These are phyloP conservation scores for Gymnodraco acuticeps DNA, from an alignment of 2,797 vertebrate genomes.

Conservation along the genomic window DNA sequence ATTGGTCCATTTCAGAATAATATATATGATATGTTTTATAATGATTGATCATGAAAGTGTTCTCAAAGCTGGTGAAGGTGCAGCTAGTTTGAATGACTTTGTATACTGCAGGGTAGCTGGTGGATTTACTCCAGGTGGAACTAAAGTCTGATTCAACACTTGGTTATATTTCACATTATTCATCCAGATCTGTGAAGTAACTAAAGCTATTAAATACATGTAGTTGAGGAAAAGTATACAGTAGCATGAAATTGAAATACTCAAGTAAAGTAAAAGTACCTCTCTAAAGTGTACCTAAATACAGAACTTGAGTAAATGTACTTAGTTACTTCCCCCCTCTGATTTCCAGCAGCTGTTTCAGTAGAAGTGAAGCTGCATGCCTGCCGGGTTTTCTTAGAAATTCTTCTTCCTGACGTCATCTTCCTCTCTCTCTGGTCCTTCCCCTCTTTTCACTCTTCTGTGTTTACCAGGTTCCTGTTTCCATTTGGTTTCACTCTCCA, in stretches of 20 bases:
- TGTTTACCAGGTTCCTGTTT: background rate
- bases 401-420: slow-evolving; percentile 54
- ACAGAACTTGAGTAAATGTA: background rate
- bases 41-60: no score
- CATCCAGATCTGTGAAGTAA: no score
- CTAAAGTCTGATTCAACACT: no score
- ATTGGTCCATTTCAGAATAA: no score
- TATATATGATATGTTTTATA: no score
- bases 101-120: no score
- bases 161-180: no score
- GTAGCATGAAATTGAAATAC: background rate
- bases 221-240: background rate
- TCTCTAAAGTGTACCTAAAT: background rate
- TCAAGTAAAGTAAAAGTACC: background rate
- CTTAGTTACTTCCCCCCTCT: background rate
- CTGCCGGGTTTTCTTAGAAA: slow-evolving; percentile 37
- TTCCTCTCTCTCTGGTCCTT: slow-evolving; percentile 27
- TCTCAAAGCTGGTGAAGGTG: no score
- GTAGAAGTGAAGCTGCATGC: slow-evolving; percentile 1
- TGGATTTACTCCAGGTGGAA: no score
- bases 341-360: background rate
- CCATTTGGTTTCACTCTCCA: background rate
- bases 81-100: no score
- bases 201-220: no score
- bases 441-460: background rate